Conservation (phyloP, 2,888 invertebrate genomes). For the Aphodius sticticus region DNA sequence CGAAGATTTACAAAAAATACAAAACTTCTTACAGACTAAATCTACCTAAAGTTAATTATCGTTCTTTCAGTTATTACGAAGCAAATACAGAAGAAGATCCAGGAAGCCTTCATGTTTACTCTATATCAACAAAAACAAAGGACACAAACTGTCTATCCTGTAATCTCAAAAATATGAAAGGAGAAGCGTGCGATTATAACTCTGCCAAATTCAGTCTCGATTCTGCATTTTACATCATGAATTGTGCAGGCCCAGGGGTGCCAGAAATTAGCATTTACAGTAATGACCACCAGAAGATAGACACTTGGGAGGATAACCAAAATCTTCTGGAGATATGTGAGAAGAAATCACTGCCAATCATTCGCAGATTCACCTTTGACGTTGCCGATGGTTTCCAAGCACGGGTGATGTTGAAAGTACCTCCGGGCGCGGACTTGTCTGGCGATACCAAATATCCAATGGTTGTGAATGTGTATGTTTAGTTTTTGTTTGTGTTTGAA, state of each 20-base stretch:
- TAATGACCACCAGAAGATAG: slow-evolving; percentile 57
- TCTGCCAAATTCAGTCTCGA: slow-evolving; percentile 73
- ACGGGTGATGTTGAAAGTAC: slow-evolving; percentile 77
- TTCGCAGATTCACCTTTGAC: slow-evolving; percentile 68
- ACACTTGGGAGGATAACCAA: slow-evolving; percentile 74
- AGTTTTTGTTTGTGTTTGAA: background rate
- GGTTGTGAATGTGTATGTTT: slow-evolving; percentile 82
- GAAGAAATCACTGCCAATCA: slow-evolving; percentile 65
- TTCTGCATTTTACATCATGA: slow-evolving; percentile 72
- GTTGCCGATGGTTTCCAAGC: slow-evolving; percentile 74
- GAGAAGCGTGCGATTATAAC: slow-evolving; percentile 71
- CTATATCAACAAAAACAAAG: slow-evolving; percentile 66
- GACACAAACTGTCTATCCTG: slow-evolving; percentile 80
- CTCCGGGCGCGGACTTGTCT: slow-evolving; percentile 72
- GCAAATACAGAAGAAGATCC: slow-evolving; percentile 81
- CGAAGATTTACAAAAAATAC: too few species aligned
- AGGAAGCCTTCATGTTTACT: slow-evolving; percentile 82
- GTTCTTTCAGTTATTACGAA: slow-evolving; percentile 77
- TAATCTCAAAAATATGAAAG: slow-evolving; percentile 60
- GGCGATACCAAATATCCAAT: slow-evolving; percentile 80
- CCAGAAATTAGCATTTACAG: slow-evolving; percentile 75
- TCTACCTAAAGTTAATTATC: background rate
- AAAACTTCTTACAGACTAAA: background rate
- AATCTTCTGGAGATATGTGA: slow-evolving; percentile 63
- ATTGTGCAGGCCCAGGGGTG: slow-evolving; percentile 85